Evolutionary conservation across 1,140 invertebrate species (phyloP).

Genomic region (Eriocheir sinensis): DNA sequence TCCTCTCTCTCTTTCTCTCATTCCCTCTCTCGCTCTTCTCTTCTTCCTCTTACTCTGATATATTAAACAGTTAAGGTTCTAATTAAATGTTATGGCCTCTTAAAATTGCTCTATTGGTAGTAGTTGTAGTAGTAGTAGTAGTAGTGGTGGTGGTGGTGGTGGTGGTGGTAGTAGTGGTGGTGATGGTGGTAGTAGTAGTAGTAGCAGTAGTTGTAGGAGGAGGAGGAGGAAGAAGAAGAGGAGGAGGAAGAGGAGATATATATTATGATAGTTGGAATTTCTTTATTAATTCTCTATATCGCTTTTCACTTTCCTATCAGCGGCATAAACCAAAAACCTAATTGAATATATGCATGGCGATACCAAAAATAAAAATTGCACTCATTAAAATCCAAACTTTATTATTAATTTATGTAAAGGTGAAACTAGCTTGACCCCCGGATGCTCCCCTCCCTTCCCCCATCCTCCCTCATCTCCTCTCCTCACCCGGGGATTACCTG

Average conservation of each 20-base stretch:
- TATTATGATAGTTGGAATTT: too few species aligned
- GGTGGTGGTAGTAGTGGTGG: too few species aligned
- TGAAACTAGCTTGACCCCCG: not conserved
- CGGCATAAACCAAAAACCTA: not conserved
- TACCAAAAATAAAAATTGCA: not conserved
- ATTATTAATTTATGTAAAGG: conserved; percentile 25
- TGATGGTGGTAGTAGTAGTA: not conserved
- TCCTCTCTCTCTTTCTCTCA: not conserved
- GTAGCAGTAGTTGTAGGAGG: not conserved
- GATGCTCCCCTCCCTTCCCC: not conserved
- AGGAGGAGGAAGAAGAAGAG: not conserved
- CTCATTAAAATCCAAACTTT: not conserved
- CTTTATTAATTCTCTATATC: conserved; percentile 6
- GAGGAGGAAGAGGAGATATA: too few species aligned
- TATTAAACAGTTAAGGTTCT: too few species aligned
- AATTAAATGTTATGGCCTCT: too few species aligned
- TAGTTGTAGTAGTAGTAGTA: too few species aligned
- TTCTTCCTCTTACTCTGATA: too few species aligned
- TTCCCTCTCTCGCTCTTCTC: too few species aligned
- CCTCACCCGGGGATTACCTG: not conserved
- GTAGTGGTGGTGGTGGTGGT: too few species aligned
- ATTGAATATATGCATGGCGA: conserved; percentile 31
- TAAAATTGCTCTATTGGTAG: too few species aligned
- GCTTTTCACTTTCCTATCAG: conserved; percentile 1
- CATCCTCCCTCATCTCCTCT: too few species aligned